Conservation (phyloP, 2,888 invertebrate genomes). For the Caenorhabditis wallacei region DNA sequence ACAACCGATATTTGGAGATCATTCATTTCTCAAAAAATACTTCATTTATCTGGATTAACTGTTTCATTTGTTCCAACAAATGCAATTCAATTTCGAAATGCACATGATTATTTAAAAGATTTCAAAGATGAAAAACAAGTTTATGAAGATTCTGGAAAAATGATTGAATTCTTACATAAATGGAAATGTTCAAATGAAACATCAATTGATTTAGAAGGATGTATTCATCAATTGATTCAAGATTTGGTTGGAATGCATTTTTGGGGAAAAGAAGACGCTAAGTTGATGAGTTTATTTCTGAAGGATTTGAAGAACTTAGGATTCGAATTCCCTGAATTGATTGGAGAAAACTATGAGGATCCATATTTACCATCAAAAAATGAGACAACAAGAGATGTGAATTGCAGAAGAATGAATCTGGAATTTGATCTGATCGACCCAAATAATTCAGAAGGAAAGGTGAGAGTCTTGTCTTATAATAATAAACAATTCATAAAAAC, state of each 20-base stretch:
- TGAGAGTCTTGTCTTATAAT: neutral
- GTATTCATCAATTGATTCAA: slow-evolving; percentile 53
- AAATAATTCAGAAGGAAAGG: no score
- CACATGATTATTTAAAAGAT: slow-evolving; percentile 70
- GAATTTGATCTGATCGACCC: slow-evolving; percentile 29
- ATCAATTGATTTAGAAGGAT: slow-evolving; percentile 15
- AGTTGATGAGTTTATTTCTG: neutral
- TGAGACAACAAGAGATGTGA: slow-evolving; percentile 11
- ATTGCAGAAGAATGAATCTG: slow-evolving; percentile 34
- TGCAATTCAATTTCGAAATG: slow-evolving; percentile 70
- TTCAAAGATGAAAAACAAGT: slow-evolving; percentile 68
- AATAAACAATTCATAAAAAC: no score
- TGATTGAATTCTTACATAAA: slow-evolving; percentile 40
- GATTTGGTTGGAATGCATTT: slow-evolving; percentile 41
- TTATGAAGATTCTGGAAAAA: slow-evolving; percentile 65
- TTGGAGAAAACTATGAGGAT: neutral
- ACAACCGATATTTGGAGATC: slow-evolving; percentile 71
- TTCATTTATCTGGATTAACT: slow-evolving; percentile 66
- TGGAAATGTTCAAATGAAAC: slow-evolving; percentile 64
- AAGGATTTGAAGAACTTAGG: neutral
- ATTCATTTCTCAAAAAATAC: slow-evolving; percentile 68
- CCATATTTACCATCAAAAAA: slow-evolving; percentile 15
- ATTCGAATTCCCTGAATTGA: slow-evolving; percentile 5
- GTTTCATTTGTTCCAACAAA: slow-evolving; percentile 70
- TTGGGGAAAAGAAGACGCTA: slow-evolving; percentile 54